phyloP scores from a whole-genome alignment of 2,888 invertebrate species.

The Leptura quadrifasciata region DNA sequence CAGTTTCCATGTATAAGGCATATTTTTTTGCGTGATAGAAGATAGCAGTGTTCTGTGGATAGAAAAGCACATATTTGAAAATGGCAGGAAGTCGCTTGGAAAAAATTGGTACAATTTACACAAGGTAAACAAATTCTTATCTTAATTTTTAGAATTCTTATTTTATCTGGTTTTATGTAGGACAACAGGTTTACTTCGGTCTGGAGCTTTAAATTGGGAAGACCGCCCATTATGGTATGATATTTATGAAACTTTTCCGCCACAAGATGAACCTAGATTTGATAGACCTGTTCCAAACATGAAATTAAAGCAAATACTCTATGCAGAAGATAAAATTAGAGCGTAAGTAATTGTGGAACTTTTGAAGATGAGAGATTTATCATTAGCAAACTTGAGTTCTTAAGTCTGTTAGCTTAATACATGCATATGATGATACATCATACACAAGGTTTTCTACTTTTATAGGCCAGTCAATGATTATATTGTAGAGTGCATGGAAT shows the following conservation, averaged over 20 bases:
- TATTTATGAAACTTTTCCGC: slow-evolving; percentile 93
- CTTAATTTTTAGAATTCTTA: not conserved
- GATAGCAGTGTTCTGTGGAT: no score
- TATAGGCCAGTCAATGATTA: no score
- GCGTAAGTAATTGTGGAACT: slow-evolving; percentile 80
- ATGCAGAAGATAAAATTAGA: slow-evolving; percentile 88
- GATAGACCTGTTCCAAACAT: slow-evolving; percentile 80
- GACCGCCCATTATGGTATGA: slow-evolving; percentile 96
- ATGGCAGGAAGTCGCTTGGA: slow-evolving; percentile 76
- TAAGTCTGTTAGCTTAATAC: no score
- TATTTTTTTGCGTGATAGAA: no score
- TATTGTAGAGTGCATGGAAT: no score
- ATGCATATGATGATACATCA: no score
- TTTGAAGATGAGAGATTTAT: not conserved
- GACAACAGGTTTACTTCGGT: slow-evolving; percentile 82
- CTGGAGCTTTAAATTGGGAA: slow-evolving; percentile 86
- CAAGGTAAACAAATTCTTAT: slow-evolving; percentile 60
- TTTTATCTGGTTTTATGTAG: not conserved
- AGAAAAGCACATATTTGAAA: slow-evolving; percentile 26
- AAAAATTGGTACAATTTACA: slow-evolving; percentile 84
- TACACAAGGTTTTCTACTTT: no score
- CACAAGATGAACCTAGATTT: slow-evolving; percentile 87
- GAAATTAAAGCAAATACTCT: slow-evolving; percentile 83
- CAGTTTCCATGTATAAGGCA: no score
- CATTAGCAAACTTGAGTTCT: no score